Percentiles rank a stretch among this genome's conserved stretches.
phyloP scores from a whole-genome alignment of 2,113 vertebrate species.

The Pavo muticus region DNA sequence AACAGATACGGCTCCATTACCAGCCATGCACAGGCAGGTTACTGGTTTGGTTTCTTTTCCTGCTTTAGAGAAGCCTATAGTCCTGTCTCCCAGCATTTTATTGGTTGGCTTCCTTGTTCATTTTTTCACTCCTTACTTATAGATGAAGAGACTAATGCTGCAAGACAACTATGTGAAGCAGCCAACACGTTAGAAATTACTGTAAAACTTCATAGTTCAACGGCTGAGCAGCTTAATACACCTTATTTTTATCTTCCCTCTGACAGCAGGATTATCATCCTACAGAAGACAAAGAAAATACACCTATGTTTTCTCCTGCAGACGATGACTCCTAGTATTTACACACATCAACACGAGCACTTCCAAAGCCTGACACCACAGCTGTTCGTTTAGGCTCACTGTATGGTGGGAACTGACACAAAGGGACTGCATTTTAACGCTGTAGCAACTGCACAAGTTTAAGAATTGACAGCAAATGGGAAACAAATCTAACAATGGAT shows the following conservation, averaged over 20 bases:
- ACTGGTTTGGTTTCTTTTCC: neutral
- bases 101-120: too few relatives aligned
- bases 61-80: neutral
- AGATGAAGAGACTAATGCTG: neutral
- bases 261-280: conserved; percentile 43
- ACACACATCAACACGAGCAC: neutral
- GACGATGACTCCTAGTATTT: neutral
- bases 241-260: neutral
- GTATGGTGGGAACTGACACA: neutral
- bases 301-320: neutral
- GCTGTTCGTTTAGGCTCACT: conserved; percentile 57
- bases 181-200: conserved; percentile 16
- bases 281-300: neutral
- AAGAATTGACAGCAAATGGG: conserved; percentile 14
- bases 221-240: conserved; percentile 1
- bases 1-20: neutral
- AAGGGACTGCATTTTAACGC: too few relatives aligned
- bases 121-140: neutral
- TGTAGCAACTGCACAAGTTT: neutral
- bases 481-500: conserved; percentile 29
- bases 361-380: conserved; percentile 20
- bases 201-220: neutral
- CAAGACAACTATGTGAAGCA: neutral
- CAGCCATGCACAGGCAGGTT: neutral
- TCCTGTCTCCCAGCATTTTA: neutral